phyloP scores from a whole-genome alignment of 2,113 vertebrate genomes.

The Eretmochelys imbricata region DNA sequence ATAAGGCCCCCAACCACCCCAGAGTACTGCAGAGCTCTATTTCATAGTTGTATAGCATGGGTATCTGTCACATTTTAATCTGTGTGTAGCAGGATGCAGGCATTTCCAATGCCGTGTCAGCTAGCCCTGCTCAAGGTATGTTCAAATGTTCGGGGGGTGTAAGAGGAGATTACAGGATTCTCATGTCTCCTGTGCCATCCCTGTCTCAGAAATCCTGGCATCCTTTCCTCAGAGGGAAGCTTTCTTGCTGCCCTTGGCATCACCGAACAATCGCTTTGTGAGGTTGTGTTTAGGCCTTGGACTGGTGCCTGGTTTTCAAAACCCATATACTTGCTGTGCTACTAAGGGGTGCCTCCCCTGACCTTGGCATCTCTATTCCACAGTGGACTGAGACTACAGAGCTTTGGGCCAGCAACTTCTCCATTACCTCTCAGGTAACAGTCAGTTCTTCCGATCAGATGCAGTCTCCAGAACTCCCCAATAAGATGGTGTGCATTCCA shows the following conservation, averaged over 20 bases:
- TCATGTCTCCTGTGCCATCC: slow-evolving; percentile 5
- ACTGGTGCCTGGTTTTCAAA: slow-evolving; percentile 31
- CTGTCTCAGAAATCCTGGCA: slow-evolving; percentile 30
- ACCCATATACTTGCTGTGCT: not conserved
- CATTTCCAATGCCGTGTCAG: not conserved
- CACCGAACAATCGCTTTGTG: slow-evolving; percentile 6
- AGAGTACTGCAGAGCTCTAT: accelerated
- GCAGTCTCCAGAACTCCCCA: slow-evolving; percentile 30
- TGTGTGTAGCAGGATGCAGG: not conserved
- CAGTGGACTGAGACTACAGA: not conserved
- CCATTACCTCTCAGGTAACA: slow-evolving; percentile 59
- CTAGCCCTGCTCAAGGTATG: not conserved
- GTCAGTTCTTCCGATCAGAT: slow-evolving; percentile 69
- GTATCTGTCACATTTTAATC: not conserved
- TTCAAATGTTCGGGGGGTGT: not conserved
- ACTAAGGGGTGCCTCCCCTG: not conserved
- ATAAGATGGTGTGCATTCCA: slow-evolving; percentile 66
- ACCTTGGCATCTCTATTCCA: not conserved
- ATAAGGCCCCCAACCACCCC: accelerated
- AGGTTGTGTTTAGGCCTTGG: slow-evolving; percentile 35
- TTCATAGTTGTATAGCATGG: not conserved
- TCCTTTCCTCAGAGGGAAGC: slow-evolving; percentile 27
- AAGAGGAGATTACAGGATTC: slow-evolving; percentile 13
- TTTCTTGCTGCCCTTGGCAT: slow-evolving; percentile 14
- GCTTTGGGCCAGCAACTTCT: slow-evolving; percentile 59